phyloP scores from a whole-genome alignment of 2,888 invertebrate species.

The Megaustenia siamemsis region DNA sequence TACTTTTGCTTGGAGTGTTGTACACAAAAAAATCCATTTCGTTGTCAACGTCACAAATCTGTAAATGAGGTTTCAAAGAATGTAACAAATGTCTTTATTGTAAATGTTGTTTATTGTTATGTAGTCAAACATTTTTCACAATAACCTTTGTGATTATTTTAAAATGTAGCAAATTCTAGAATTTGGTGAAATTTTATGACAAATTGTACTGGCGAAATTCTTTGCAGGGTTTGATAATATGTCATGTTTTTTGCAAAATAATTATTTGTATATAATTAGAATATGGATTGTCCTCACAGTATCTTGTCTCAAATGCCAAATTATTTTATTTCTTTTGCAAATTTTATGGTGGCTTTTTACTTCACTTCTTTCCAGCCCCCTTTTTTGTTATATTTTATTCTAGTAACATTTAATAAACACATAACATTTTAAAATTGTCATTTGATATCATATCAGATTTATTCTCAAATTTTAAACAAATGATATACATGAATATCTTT shows the following conservation, averaged over 20 bases:
- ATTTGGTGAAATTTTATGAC: not conserved
- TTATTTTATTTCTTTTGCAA: not conserved
- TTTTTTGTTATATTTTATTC: not conserved
- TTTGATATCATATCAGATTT: not conserved
- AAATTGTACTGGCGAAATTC: not conserved
- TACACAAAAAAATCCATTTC: too few species aligned
- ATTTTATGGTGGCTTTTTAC: not conserved
- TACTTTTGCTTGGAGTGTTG: too few species aligned
- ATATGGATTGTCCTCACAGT: not conserved
- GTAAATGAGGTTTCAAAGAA: too few species aligned
- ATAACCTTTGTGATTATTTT: not conserved
- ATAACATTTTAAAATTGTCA: too few species aligned
- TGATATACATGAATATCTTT: too few species aligned
- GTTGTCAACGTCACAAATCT: too few species aligned
- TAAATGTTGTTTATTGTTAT: not conserved
- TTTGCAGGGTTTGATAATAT: not conserved
- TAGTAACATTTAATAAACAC: too few species aligned
- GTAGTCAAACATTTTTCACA: not conserved
- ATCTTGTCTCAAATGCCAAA: constrained; percentile 20
- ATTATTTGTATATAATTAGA: constrained; percentile 6
- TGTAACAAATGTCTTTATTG: not conserved
- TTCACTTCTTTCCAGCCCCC: too few species aligned
- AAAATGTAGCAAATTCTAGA: not conserved
- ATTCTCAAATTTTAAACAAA: too few species aligned
- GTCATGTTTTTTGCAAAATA: not conserved